phyloP scores from a whole-genome alignment of 1,140 invertebrate species.

The Rhagoletis zephyria region DNA sequence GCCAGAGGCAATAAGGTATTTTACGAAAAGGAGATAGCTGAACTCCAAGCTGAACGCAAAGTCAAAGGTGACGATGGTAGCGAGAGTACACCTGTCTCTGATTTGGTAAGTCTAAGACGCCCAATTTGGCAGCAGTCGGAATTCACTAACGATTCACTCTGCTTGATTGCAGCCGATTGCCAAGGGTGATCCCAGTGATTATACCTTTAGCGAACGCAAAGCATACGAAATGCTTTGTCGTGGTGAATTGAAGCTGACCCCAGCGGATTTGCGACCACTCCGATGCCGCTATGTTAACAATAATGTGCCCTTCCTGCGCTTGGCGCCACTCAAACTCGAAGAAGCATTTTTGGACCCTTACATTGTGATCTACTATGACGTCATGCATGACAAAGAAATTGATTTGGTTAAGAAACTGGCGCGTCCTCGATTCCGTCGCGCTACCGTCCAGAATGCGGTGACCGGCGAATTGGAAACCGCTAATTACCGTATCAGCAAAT shows the following conservation, averaged over 20 bases:
- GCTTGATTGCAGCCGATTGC: conserved; percentile 62
- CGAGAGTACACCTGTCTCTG: conserved; percentile 69
- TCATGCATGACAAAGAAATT: conserved; percentile 92
- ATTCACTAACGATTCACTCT: background rate
- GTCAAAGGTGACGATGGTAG: conserved; percentile 80
- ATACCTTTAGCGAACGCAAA: conserved; percentile 77
- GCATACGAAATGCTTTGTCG: conserved; percentile 92
- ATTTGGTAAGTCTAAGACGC: conserved; percentile 62
- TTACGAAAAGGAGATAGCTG: conserved; percentile 83
- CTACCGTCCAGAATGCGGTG: conserved; percentile 95
- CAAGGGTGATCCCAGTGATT: conserved; percentile 73
- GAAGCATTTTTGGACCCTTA: conserved; percentile 87
- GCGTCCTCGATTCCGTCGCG: conserved; percentile 89
- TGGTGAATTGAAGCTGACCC: conserved; percentile 83
- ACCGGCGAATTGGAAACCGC: conserved; percentile 95
- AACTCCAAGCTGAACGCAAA: conserved; percentile 62
- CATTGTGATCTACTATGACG: conserved; percentile 91
- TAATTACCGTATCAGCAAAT: conserved; percentile 97
- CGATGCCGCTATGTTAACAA: conserved; percentile 87
- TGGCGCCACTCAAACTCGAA: conserved; percentile 94
- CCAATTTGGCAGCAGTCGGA: background rate
- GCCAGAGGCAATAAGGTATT: conserved; percentile 89
- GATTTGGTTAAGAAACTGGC: conserved; percentile 89
- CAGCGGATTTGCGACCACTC: conserved; percentile 74
- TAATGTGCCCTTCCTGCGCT: conserved; percentile 83